Percentiles rank a stretch among this genome's conserved stretches.
Evolutionary conservation across 2,113 vertebrate species (phyloP).

Genomic region (Sigmodon hispidus): DNA sequence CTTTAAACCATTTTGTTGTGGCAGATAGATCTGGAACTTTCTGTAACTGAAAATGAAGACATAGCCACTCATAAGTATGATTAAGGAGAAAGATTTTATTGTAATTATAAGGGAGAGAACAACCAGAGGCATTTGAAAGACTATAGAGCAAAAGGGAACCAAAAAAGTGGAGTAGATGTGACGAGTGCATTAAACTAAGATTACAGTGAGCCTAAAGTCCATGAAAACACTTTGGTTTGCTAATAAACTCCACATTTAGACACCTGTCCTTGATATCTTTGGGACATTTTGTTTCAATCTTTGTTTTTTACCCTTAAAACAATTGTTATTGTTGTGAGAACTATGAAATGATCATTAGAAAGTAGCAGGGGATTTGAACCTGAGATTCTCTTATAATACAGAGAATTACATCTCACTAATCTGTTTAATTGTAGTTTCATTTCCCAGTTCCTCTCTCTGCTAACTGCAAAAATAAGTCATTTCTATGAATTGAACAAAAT

Average conservation of each 20-base stretch:
- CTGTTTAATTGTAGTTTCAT: not conserved
- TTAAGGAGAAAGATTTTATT: not conserved
- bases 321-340: not conserved
- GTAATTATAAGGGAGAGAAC: not conserved
- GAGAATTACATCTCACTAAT: not conserved
- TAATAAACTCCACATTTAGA: no score
- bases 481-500: not conserved
- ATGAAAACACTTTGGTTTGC: not conserved
- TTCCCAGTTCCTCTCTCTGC: accelerated
- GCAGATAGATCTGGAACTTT: accelerated
- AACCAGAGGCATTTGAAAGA: not conserved
- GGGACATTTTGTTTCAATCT: not conserved
- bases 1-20: accelerated
- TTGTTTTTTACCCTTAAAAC: not conserved
- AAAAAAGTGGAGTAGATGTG: not conserved
- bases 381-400: not conserved
- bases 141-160: not conserved
- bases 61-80: not conserved
- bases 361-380: not conserved
- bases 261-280: not conserved
- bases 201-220: not conserved
- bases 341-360: not conserved
- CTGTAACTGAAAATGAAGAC: not conserved
- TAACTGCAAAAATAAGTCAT: not conserved
- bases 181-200: not conserved